These are phyloP conservation scores for Drosophila testacea DNA, from an alignment of 2,888 invertebrate genomes.

Conservation along the genomic window DNA sequence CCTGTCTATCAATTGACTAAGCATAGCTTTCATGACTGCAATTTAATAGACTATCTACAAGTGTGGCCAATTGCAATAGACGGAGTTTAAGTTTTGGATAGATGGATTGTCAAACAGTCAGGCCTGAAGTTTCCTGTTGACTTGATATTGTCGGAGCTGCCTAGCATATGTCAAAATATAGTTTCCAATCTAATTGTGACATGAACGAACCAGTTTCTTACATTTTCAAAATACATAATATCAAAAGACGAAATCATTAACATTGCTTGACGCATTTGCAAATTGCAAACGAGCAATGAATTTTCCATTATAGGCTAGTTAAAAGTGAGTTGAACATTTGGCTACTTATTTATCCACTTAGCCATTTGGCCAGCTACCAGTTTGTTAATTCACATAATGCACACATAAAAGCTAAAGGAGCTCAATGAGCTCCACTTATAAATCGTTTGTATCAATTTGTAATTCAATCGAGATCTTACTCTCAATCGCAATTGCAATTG, in stretches of 20 bases:
- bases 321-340: background rate
- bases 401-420: slow-evolving; percentile 5
- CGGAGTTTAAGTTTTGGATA: background rate
- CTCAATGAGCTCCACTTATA: slow-evolving; percentile 17
- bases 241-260: slow-evolving; percentile 5
- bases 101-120: slow-evolving; percentile 1
- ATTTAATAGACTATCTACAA: background rate
- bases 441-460: slow-evolving; percentile 36
- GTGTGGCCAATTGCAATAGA: background rate
- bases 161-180: background rate
- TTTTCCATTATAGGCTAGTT: slow-evolving; percentile 24
- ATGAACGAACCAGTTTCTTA: slow-evolving; percentile 4
- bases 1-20: slow-evolving; percentile 3
- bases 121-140: slow-evolving; percentile 13
- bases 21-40: slow-evolving; percentile 2
- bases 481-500: slow-evolving; percentile 19
- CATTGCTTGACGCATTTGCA: slow-evolving; percentile 29
- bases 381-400: slow-evolving; percentile 11
- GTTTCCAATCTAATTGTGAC: background rate
- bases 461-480: slow-evolving; percentile 35
- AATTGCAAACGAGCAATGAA: slow-evolving; percentile 34
- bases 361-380: slow-evolving; percentile 3
- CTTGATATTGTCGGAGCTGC: slow-evolving; percentile 10
- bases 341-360: background rate
- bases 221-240: background rate